phyloP scores from a whole-genome alignment of 1,140 invertebrate genomes.

The Calliopsis andreniformis region DNA sequence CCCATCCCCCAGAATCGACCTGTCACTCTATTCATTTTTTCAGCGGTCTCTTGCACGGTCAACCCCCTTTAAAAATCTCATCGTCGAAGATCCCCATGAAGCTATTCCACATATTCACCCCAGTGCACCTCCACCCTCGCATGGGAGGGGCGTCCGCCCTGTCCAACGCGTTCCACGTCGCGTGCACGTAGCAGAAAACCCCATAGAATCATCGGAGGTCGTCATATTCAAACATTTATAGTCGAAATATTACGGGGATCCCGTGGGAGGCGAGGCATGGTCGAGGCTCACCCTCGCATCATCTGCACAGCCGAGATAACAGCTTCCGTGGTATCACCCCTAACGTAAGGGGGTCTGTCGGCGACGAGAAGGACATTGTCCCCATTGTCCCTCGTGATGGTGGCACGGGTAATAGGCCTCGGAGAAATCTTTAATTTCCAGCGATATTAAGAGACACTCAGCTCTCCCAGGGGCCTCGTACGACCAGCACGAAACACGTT shows the following conservation, averaged over 20 bases:
- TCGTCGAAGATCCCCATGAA: not conserved
- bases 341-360: conserved; percentile 29
- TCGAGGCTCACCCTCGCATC: conserved; percentile 57
- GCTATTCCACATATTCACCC: not conserved
- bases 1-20: no score
- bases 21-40: no score
- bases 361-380: conserved; percentile 64
- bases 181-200: not conserved
- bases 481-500: conserved; percentile 25
- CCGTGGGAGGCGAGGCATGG: conserved; percentile 48
- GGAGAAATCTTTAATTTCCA: conserved; percentile 72
- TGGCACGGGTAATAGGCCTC: conserved; percentile 40
- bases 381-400: conserved; percentile 64
- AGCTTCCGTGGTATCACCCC: conserved; percentile 53
- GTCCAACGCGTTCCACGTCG: no score
- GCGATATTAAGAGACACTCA: conserved; percentile 65
- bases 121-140: conserved; percentile 2
- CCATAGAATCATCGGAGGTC: not conserved
- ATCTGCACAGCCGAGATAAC: conserved; percentile 70
- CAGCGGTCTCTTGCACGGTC: no score
- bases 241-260: conserved; percentile 63
- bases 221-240: conserved; percentile 63
- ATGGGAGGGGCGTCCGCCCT: no score
- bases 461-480: conserved; percentile 62
- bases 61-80: conserved; percentile 1